Conservation (phyloP, 1,140 invertebrate genomes). For the Helicoverpa zea region DNA sequence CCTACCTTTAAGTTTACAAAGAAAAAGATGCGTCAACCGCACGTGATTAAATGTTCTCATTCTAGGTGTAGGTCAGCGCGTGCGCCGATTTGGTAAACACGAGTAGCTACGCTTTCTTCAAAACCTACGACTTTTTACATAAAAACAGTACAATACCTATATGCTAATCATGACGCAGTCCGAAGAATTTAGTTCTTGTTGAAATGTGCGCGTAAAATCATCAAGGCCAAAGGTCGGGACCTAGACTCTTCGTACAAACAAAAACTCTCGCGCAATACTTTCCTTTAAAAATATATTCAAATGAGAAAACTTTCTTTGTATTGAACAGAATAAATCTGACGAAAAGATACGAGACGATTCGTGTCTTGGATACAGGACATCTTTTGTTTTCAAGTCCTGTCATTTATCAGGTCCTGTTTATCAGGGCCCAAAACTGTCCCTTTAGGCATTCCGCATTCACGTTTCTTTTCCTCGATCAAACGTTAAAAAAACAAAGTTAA, state of each 20-base stretch:
- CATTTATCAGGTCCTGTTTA: not conserved
- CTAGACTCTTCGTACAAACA: not conserved
- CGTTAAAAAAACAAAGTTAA: constrained; percentile 54
- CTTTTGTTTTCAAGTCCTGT: not conserved
- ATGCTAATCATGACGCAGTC: not conserved
- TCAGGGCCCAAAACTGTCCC: not conserved
- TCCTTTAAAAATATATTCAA: constrained; percentile 19
- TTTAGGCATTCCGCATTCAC: not conserved
- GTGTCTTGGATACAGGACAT: not conserved
- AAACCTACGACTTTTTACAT: not conserved
- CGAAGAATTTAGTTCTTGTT: not conserved
- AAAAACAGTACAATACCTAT: not conserved
- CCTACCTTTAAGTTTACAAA: not conserved
- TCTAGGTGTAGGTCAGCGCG: no score
- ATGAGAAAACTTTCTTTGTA: constrained; percentile 36
- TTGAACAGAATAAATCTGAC: not conserved
- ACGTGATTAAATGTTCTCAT: no score
- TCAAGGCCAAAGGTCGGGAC: constrained; percentile 23
- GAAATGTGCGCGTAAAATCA: constrained; percentile 18
- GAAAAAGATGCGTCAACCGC: no score
- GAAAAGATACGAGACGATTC: not conserved
- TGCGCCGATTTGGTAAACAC: no score
- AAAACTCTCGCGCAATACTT: not conserved
- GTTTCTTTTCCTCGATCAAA: constrained; percentile 23
- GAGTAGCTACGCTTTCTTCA: no score